A percentile compares a stretch with the other conserved stretches of the same genome.
These are phyloP conservation scores for Dichetophora obliterata DNA, from an alignment of 2,888 invertebrate genomes.

Conservation along the genomic window DNA sequence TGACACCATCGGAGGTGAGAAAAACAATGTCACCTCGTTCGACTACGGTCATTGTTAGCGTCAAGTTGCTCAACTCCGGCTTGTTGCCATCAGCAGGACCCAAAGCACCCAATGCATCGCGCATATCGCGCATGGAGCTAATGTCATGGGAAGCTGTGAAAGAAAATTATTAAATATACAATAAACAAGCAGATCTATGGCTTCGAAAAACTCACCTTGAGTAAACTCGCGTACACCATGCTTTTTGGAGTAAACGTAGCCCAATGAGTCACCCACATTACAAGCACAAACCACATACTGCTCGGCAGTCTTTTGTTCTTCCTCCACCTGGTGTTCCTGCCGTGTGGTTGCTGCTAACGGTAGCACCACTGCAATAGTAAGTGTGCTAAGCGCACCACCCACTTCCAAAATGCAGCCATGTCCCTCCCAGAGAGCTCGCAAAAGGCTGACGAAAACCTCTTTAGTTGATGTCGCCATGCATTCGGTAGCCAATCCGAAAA, in stretches of 20 bases:
- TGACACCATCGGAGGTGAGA: conserved; percentile 90
- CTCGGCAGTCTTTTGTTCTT: conserved; percentile 23
- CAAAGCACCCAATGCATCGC: conserved; percentile 88
- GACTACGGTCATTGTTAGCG: conserved; percentile 84
- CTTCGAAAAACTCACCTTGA: conserved; percentile 71
- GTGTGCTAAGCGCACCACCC: conserved; percentile 85
- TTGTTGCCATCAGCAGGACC: conserved; percentile 88
- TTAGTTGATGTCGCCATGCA: conserved; percentile 71
- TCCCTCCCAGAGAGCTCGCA: conserved; percentile 86
- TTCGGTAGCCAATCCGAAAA: conserved; percentile 72
- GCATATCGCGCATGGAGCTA: conserved; percentile 83
- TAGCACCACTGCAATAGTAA: conserved; percentile 83
- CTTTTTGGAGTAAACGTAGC: conserved; percentile 84
- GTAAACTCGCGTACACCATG: conserved; percentile 87
- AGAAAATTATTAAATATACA: conserved; percentile 16
- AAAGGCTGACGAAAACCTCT: conserved; percentile 83
- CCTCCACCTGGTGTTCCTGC: conserved; percentile 12
- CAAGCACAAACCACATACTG: conserved; percentile 84
- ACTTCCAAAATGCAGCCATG: conserved; percentile 87
- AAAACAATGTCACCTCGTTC: conserved; percentile 87
- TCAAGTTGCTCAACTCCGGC: conserved; percentile 89
- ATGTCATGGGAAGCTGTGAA: conserved; percentile 84
- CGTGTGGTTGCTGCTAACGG: conserved; percentile 69
- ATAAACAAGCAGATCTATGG: not conserved
- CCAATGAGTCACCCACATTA: conserved; percentile 90